A percentile compares a stretch with the other conserved stretches of the same genome.
Conservation (phyloP, 2,113 vertebrate genomes). For the Columba janthina region DNA sequence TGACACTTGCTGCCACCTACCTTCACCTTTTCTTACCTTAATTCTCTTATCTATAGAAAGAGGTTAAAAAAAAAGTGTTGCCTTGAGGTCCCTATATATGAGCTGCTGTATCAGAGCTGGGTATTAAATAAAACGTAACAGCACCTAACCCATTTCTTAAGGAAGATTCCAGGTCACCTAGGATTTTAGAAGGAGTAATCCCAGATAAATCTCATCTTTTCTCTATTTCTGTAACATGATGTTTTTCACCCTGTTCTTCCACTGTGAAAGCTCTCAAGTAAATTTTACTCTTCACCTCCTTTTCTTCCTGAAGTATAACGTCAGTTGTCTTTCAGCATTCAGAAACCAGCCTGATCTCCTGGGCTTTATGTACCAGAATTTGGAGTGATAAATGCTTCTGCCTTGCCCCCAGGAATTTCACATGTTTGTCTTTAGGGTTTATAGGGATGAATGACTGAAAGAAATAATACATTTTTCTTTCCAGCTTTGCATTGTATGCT, state of each 20-base stretch:
- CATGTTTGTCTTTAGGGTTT: neutral
- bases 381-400: neutral
- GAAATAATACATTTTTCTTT: neutral
- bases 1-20: neutral
- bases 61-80: neutral
- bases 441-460: neutral
- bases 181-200: neutral
- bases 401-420: neutral
- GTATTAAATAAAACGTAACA: neutral
- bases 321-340: neutral
- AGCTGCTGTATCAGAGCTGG: neutral
- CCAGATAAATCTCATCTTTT: neutral
- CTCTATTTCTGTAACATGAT: neutral
- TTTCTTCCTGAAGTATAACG: neutral
- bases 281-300: neutral
- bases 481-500: neutral
- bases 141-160: neutral
- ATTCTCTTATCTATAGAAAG: neutral
- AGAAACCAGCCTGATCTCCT: neutral
- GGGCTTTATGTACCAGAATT: neutral
- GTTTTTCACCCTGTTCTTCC: neutral
- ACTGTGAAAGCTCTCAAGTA: neutral
- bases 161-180: constrained; percentile 5
- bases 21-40: neutral
- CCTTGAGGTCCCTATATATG: neutral